Conservation (phyloP, 2,888 invertebrate species). For the Ptilodon capucinus region DNA sequence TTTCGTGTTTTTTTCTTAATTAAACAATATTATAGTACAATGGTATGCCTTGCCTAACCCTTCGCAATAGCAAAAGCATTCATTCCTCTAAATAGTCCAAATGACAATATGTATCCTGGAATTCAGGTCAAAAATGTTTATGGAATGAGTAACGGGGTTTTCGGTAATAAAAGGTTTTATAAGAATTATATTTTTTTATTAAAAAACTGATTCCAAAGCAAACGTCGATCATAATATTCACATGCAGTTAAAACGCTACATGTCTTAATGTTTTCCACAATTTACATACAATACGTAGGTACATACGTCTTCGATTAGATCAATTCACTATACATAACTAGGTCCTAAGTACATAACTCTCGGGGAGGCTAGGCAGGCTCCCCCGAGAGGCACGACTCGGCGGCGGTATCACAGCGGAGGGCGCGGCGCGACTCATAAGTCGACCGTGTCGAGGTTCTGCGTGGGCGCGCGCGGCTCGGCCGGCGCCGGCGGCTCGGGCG, state of each 20-base stretch:
- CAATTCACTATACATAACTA: conserved; percentile 19
- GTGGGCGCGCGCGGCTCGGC: conserved; percentile 82
- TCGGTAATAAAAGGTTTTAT: conserved; percentile 29
- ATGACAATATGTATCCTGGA: no score
- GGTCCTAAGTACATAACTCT: conserved; percentile 27
- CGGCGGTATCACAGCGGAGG: conserved; percentile 63
- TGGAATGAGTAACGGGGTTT: no score
- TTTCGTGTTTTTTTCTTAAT: no score
- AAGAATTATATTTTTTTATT: conserved; percentile 67
- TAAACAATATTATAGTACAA: no score
- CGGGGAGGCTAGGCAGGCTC: conserved; percentile 9
- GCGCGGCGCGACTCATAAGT: conserved; percentile 78
- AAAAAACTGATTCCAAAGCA: conserved; percentile 79
- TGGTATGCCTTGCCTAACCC: no score
- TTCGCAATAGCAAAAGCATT: no score
- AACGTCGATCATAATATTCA: conserved; percentile 68
- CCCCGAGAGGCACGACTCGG: conserved; percentile 8
- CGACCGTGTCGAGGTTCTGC: conserved; percentile 88
- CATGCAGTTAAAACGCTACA: conserved; percentile 75
- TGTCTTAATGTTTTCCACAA: conserved; percentile 38
- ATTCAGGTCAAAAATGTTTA: no score
- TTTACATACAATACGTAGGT: conserved; percentile 34
- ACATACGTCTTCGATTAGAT: conserved; percentile 24
- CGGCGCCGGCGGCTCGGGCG: conserved; percentile 83
- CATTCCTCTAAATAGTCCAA: no score